These are phyloP conservation scores for Monopis laevigella DNA, from an alignment of 2,888 invertebrate genomes.

Conservation along the genomic window DNA sequence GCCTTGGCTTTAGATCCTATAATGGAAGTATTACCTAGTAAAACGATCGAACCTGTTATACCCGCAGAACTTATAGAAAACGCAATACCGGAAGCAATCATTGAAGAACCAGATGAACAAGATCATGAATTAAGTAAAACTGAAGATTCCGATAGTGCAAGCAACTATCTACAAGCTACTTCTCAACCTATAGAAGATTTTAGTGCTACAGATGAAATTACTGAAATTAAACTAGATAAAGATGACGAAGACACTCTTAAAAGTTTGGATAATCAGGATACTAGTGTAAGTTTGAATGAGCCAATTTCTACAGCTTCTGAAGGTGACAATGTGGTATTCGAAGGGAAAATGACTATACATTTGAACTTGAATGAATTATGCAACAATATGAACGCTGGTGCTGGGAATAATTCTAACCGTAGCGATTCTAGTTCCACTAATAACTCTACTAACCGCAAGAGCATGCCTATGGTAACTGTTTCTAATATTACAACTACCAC, in stretches of 20 bases:
- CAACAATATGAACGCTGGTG: conserved; percentile 55
- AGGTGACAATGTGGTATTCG: conserved; percentile 60
- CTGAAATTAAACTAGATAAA: conserved; percentile 61
- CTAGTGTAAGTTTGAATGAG: conserved; percentile 66
- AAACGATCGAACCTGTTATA: conserved; percentile 22
- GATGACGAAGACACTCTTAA: conserved; percentile 62
- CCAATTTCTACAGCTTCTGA: conserved; percentile 54
- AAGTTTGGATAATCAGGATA: conserved; percentile 63
- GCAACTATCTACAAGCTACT: conserved; percentile 51
- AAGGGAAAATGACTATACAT: conserved; percentile 65
- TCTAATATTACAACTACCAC: conserved; percentile 65
- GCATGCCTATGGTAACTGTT: conserved; percentile 67
- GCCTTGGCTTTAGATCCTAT: conserved; percentile 27
- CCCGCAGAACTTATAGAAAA: conserved; percentile 28
- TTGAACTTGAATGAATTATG: conserved; percentile 61
- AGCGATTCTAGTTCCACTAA: conserved; percentile 36
- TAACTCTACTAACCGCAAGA: conserved; percentile 47
- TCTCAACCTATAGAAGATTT: conserved; percentile 49
- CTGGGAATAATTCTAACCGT: conserved; percentile 42
- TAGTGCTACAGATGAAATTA: conserved; percentile 51
- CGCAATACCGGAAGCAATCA: conserved; percentile 41
- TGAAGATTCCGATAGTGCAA: conserved; percentile 50
- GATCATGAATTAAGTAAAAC: conserved; percentile 32
- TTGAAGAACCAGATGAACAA: conserved; percentile 56
- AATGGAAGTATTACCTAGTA: conserved; percentile 33